Conservation (phyloP, 1,140 invertebrate genomes). For the Vollenhovia emeryi region DNA sequence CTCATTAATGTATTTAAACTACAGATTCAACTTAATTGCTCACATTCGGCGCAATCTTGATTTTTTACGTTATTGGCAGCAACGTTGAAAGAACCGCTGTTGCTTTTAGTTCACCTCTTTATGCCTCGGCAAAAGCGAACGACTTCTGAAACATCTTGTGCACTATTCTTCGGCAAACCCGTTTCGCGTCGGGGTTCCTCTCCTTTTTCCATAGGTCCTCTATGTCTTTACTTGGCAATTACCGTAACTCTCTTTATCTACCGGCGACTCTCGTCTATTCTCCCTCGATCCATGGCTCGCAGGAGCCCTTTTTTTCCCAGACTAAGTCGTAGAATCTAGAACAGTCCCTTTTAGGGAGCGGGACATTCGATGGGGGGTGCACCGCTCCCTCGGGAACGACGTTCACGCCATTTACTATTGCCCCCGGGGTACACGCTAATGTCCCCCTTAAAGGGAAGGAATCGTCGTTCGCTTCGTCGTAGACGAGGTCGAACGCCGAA, state of each 20-base stretch:
- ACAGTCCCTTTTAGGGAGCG: background rate
- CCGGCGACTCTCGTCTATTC: constrained; percentile 31
- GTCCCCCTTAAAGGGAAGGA: constrained; percentile 43
- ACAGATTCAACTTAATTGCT: background rate
- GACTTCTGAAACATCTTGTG: constrained; percentile 43
- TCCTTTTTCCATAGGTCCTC: constrained; percentile 30
- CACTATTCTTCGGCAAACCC: constrained; percentile 9
- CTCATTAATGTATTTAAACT: background rate
- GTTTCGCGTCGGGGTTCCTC: constrained; percentile 29
- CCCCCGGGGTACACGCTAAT: constrained; percentile 52
- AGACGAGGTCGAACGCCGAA: background rate
- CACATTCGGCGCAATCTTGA: background rate
- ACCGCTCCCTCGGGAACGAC: constrained; percentile 60
- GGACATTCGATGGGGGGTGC: constrained; percentile 14
- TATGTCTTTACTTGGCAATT: constrained; percentile 71
- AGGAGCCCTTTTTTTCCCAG: constrained; percentile 42
- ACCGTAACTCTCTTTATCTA: constrained; percentile 79
- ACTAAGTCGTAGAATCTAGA: constrained; percentile 36
- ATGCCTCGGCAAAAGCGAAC: constrained; percentile 6
- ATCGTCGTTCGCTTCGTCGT: constrained; percentile 31
- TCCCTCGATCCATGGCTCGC: constrained; percentile 37
- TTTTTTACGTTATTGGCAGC: background rate
- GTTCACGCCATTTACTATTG: constrained; percentile 63
- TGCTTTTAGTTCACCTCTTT: background rate
- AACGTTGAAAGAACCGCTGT: background rate